phyloP scores from a whole-genome alignment of 2,113 vertebrate genomes.

The Cairina moschata region DNA sequence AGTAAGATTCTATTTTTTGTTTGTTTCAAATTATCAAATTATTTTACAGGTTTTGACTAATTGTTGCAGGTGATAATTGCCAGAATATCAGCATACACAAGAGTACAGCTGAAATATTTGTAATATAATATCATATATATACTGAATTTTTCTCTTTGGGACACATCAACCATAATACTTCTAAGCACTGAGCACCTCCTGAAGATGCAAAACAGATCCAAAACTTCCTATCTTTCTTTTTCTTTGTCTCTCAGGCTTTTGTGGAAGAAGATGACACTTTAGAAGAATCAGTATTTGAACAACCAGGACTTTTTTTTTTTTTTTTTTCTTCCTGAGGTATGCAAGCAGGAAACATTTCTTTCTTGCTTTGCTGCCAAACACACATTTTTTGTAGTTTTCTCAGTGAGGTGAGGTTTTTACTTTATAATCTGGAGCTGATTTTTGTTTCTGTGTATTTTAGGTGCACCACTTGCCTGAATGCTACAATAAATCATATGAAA shows the following conservation, averaged over 20 bases:
- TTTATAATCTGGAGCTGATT: neutral
- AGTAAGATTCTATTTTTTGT: neutral
- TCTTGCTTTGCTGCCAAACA: neutral
- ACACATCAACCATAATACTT: neutral
- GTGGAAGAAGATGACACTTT: neutral
- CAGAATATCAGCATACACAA: neutral
- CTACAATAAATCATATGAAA: neutral
- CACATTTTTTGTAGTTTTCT: neutral
- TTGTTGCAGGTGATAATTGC: neutral
- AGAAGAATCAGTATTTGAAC: neutral
- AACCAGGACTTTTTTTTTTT: neutral
- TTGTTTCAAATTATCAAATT: neutral
- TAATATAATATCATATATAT: neutral
- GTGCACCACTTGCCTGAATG: neutral
- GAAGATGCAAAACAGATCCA: neutral
- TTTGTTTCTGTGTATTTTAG: neutral
- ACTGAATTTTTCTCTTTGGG: neutral
- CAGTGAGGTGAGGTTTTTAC: neutral
- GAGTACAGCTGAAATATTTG: neutral
- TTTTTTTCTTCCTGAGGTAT: neutral
- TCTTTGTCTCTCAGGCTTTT: neutral
- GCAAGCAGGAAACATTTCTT: neutral
- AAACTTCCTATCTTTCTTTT: neutral
- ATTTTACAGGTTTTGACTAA: neutral
- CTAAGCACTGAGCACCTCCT: neutral